A percentile compares a stretch with the other conserved stretches of the same genome.
These are phyloP conservation scores for Eurytoma californica DNA, from an alignment of 2,888 invertebrate species.

Conservation along the genomic window DNA sequence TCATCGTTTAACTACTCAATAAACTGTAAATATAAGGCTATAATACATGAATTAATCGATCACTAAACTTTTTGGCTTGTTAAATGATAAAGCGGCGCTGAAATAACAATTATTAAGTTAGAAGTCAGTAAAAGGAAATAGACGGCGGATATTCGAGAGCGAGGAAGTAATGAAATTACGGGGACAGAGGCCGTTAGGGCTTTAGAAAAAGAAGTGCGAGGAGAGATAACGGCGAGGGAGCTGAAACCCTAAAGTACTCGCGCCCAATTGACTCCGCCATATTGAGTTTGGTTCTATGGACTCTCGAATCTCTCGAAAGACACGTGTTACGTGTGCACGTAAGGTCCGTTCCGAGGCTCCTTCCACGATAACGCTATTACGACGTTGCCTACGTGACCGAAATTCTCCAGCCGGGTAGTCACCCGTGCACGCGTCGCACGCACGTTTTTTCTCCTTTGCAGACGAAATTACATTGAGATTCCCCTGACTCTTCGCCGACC, in stretches of 20 bases:
- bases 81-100: too few species aligned
- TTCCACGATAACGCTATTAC: constrained; percentile 67
- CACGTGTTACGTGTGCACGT: constrained; percentile 59
- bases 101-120: too few species aligned
- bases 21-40: too few species aligned
- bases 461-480: constrained; percentile 30
- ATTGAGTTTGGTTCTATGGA: constrained; percentile 74
- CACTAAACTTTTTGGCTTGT: too few species aligned
- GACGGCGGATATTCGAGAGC: too few species aligned
- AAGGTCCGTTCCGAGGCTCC: constrained; percentile 62
- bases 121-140: too few species aligned
- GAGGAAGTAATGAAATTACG: constrained; percentile 35
- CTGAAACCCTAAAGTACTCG: constrained; percentile 64
- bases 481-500: background rate
- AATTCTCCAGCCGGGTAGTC: constrained; percentile 58
- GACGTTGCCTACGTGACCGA: constrained; percentile 70
- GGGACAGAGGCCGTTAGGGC: constrained; percentile 34
- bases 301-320: constrained; percentile 66
- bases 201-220: constrained; percentile 46
- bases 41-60: too few species aligned
- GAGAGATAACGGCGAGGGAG: constrained; percentile 44
- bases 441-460: constrained; percentile 18
- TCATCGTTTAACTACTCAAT: too few species aligned
- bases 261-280: constrained; percentile 73
- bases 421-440: background rate